Conservation (phyloP, 23 tunicate genomes). For the Clavelina lepadiformis region DNA sequence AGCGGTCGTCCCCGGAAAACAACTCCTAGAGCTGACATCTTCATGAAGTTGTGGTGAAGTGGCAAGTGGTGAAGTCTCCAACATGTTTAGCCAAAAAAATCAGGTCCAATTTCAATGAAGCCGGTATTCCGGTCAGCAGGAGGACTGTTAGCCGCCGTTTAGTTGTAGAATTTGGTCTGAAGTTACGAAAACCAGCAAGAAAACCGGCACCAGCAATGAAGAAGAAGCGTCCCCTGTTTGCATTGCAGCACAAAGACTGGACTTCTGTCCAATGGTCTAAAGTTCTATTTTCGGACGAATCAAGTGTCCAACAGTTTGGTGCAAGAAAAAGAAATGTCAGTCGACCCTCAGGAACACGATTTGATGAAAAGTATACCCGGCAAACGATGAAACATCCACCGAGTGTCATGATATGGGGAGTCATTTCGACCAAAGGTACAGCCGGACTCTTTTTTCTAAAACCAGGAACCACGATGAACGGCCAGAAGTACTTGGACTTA, state of each 20-base stretch:
- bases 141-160: slow-evolving; percentile 23
- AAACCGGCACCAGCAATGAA: slow-evolving; percentile 10
- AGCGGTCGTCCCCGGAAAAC: slow-evolving; percentile 17
- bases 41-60: slow-evolving; percentile 5
- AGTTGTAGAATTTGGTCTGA: slow-evolving; percentile 19
- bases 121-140: slow-evolving; percentile 6
- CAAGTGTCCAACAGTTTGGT: slow-evolving; percentile 22
- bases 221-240: slow-evolving; percentile 10
- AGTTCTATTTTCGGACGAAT: slow-evolving; percentile 21
- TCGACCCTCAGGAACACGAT: slow-evolving; percentile 6
- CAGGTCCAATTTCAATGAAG: slow-evolving; percentile 4
- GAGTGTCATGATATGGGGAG: slow-evolving; percentile 22
- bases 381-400: slow-evolving; percentile 21
- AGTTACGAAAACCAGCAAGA: slow-evolving; percentile 8
- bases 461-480: slow-evolving; percentile 21
- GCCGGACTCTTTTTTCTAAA: slow-evolving; percentile 8
- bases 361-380: slow-evolving; percentile 16
- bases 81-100: slow-evolving; percentile 11
- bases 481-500: slow-evolving; percentile 12
- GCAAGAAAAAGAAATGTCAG: slow-evolving; percentile 6
- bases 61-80: slow-evolving; percentile 11
- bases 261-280: slow-evolving; percentile 10
- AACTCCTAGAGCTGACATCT: slow-evolving; percentile 12
- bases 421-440: slow-evolving; percentile 1
- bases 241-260: slow-evolving; percentile 9